A percentile compares a stretch with the other conserved stretches of the same genome.
These are phyloP conservation scores for Hassar affinis DNA, from an alignment of 2,113 vertebrate species.

Conservation along the genomic window DNA sequence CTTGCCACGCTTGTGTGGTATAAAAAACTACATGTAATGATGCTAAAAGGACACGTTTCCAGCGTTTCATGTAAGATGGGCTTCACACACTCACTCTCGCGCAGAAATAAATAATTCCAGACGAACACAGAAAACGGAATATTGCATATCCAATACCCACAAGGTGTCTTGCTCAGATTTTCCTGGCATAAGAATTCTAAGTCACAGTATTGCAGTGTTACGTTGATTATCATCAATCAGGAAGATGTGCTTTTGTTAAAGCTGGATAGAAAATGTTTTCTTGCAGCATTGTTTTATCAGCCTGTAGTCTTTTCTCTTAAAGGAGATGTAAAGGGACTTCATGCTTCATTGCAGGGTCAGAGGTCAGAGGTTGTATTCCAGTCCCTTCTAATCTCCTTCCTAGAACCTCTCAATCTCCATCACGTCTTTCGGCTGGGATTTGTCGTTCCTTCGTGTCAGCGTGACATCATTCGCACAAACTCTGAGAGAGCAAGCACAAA, in stretches of 20 bases:
- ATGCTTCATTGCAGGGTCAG: constrained; percentile 2
- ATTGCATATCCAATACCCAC: constrained; percentile 17
- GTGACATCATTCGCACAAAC: constrained; percentile 97
- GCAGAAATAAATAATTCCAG: background rate
- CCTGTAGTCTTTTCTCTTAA: constrained; percentile 12
- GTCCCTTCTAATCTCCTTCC: constrained; percentile 8
- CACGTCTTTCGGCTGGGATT: background rate
- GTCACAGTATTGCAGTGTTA: constrained; percentile 34
- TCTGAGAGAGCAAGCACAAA: constrained; percentile 74
- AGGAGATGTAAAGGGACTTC: constrained; percentile 13
- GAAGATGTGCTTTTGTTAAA: constrained; percentile 24
- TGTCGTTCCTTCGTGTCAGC: constrained; percentile 70
- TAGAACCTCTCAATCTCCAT: constrained; percentile 9
- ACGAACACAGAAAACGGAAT: background rate
- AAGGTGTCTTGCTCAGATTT: background rate
- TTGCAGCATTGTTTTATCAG: background rate
- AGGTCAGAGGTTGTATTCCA: constrained; percentile 38
- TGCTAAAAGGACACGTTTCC: background rate
- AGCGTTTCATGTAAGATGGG: background rate
- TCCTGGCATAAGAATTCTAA: background rate
- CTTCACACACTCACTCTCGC: background rate
- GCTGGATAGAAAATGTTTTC: background rate
- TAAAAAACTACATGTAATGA: constrained; percentile 6
- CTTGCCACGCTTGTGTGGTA: background rate
- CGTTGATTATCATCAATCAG: constrained; percentile 8